Percentiles rank a stretch among this genome's conserved stretches.
phyloP scores from a whole-genome alignment of 2,888 invertebrate species.

The Eristalinus sepulchralis region DNA sequence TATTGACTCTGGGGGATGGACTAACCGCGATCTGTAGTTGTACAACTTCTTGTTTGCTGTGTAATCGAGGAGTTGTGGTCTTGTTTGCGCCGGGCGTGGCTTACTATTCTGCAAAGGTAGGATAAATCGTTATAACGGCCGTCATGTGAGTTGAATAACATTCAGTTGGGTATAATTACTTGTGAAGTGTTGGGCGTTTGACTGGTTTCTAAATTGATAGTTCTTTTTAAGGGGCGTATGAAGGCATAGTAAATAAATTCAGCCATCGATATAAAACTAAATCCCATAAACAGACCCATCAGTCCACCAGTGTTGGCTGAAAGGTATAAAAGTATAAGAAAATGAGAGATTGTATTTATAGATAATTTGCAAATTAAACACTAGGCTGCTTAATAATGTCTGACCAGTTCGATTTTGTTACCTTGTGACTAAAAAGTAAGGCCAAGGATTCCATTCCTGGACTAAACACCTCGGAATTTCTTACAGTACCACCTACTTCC shows the following conservation, averaged over 20 bases:
- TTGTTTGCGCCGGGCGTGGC: constrained; percentile 47
- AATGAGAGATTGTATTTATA: background rate
- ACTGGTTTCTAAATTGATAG: background rate
- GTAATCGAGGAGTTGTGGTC: constrained; percentile 51
- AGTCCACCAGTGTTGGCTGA: constrained; percentile 90
- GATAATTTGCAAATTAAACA: too few relatives aligned
- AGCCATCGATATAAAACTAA: constrained; percentile 89
- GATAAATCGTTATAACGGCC: constrained; percentile 38
- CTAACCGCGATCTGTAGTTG: constrained; percentile 62
- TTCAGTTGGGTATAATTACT: constrained; percentile 11
- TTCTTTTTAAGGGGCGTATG: constrained; percentile 82
- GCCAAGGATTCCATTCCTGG: too few relatives aligned
- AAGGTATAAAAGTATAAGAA: constrained; percentile 74
- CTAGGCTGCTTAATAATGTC: too few relatives aligned
- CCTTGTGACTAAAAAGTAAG: too few relatives aligned
- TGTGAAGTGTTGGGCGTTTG: background rate
- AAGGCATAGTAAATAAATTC: constrained; percentile 88
- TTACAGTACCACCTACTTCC: too few relatives aligned
- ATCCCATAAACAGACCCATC: constrained; percentile 90
- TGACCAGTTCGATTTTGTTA: too few relatives aligned
- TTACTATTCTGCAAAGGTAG: constrained; percentile 33
- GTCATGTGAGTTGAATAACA: background rate
- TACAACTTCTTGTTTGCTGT: constrained; percentile 47
- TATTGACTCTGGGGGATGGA: constrained; percentile 19
- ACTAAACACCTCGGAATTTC: too few relatives aligned